Percentiles rank a stretch among this genome's conserved stretches.
Evolutionary conservation across 2,888 invertebrate genomes (phyloP).

Genomic region (Dryomyza anilis): DNA sequence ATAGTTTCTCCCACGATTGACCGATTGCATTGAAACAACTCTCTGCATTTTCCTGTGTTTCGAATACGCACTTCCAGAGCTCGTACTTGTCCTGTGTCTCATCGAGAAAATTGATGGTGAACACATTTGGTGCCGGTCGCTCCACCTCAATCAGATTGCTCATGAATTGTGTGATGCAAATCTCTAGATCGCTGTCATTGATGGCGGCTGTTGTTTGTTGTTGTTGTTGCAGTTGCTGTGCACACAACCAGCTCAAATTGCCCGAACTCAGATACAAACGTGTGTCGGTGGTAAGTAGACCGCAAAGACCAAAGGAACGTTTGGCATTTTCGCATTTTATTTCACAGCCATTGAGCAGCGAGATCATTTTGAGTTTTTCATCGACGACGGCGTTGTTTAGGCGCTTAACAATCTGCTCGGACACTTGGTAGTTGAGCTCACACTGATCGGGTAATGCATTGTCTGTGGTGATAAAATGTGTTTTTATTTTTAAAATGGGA

Average conservation of each 20-base stretch:
- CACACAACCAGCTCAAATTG: slow-evolving; percentile 62
- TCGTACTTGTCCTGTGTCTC: slow-evolving; percentile 63
- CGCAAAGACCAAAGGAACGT: slow-evolving; percentile 46
- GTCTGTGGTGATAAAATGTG: slow-evolving; percentile 48
- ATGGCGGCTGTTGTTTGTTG: slow-evolving; percentile 37
- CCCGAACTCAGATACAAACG: slow-evolving; percentile 61
- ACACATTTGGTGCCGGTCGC: slow-evolving; percentile 53
- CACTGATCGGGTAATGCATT: slow-evolving; percentile 61
- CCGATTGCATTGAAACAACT: slow-evolving; percentile 63
- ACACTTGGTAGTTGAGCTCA: slow-evolving; percentile 54
- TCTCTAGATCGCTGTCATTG: slow-evolving; percentile 39
- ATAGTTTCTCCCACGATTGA: slow-evolving; percentile 65
- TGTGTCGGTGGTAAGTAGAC: slow-evolving; percentile 58
- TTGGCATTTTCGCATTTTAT: slow-evolving; percentile 52
- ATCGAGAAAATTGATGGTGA: slow-evolving; percentile 64
- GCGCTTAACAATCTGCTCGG: slow-evolving; percentile 54
- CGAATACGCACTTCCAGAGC: slow-evolving; percentile 62
- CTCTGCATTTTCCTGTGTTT: slow-evolving; percentile 61
- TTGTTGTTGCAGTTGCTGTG: no score
- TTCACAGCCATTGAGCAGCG: slow-evolving; percentile 61
- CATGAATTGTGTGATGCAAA: slow-evolving; percentile 62
- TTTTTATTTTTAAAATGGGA: background rate
- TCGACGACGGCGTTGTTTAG: slow-evolving; percentile 44
- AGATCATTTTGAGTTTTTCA: slow-evolving; percentile 59
- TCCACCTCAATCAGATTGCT: slow-evolving; percentile 65